Conservation (phyloP, 2,888 invertebrate genomes). For the Kuschelorhynchus macadamiae region DNA sequence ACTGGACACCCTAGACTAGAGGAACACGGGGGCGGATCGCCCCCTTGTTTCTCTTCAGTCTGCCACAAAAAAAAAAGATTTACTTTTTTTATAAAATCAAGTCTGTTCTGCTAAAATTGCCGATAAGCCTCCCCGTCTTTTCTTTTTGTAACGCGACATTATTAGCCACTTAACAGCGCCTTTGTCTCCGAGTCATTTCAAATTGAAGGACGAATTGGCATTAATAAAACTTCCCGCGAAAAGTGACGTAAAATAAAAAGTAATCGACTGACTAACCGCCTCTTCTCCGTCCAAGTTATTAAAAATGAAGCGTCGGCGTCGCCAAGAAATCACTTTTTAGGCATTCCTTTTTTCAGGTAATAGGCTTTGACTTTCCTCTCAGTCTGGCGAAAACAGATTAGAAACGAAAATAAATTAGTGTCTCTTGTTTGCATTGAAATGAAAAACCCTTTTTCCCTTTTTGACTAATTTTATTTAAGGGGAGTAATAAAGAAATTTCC, state of each 20-base stretch:
- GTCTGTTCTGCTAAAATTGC: no score
- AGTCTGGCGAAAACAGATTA: no score
- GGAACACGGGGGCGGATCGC: no score
- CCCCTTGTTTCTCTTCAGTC: no score
- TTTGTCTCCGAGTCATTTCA: slow-evolving; percentile 1
- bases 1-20: no score
- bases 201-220: slow-evolving; percentile 21
- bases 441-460: no score
- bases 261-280: slow-evolving; percentile 34
- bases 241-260: slow-evolving; percentile 36
- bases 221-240: slow-evolving; percentile 35
- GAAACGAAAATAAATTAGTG: background rate
- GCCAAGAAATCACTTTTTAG: slow-evolving; percentile 23
- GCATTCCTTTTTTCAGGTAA: slow-evolving; percentile 13
- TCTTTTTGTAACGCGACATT: background rate
- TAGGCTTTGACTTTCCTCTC: no score
- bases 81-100: no score
- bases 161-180: background rate
- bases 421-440: no score
- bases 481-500: no score
- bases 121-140: background rate
- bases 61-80: no score
- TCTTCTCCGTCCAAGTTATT: slow-evolving; percentile 27
- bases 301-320: slow-evolving; percentile 22
- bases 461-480: no score